Conservation (phyloP, 2,113 vertebrate genomes). For the Anguilla japonica region DNA sequence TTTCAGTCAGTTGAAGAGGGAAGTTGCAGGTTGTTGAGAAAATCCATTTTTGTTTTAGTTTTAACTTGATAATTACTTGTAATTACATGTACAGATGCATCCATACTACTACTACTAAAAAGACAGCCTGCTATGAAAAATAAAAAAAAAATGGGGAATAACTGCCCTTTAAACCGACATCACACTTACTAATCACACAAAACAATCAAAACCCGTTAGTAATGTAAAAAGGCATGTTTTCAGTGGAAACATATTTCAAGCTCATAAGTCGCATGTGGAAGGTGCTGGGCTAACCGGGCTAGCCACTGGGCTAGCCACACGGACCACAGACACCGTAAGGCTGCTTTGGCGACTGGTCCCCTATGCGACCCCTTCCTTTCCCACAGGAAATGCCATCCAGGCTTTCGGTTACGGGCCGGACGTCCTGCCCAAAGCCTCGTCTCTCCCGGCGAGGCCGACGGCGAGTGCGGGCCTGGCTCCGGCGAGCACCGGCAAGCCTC, state of each 20-base stretch:
- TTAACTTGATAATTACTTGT: too few relatives aligned
- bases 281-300: not conserved
- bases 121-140: too few relatives aligned
- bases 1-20: too few relatives aligned
- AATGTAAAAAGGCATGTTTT: not conserved
- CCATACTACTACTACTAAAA: too few relatives aligned
- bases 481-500: not conserved
- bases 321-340: not conserved
- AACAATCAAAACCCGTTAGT: too few relatives aligned
- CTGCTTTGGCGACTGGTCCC: not conserved
- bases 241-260: not conserved
- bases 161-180: too few relatives aligned
- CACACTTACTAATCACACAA: too few relatives aligned
- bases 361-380: not conserved
- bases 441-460: slow-evolving; percentile 13
- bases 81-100: too few relatives aligned
- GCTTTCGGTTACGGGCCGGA: slow-evolving; percentile 86
- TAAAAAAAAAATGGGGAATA: too few relatives aligned
- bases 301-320: not conserved
- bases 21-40: too few relatives aligned
- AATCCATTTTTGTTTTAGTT: too few relatives aligned
- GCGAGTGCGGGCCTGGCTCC: not conserved
- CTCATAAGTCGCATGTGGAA: not conserved
- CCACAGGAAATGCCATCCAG: slow-evolving; percentile 83
- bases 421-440: slow-evolving; percentile 60